Evolutionary conservation across 2,888 invertebrate genomes (phyloP).

Genomic region (Coremacera marginata): DNA sequence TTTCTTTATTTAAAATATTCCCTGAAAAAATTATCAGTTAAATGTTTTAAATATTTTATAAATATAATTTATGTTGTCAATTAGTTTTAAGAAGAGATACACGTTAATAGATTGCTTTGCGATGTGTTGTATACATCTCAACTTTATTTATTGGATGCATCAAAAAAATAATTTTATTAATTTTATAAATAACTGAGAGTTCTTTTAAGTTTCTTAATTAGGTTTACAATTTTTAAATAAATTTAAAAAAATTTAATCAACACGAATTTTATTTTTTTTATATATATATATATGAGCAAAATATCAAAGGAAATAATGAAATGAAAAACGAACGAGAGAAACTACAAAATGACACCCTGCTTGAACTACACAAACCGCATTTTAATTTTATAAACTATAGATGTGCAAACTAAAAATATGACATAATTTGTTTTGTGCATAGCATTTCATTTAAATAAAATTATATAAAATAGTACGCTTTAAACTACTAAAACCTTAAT

Average conservation of each 20-base stretch:
- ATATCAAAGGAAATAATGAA: neutral
- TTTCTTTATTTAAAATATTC: conserved; percentile 30
- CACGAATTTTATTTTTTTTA: neutral
- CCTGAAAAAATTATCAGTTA: conserved; percentile 35
- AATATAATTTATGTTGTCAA: conserved; percentile 4
- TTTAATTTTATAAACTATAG: conserved; percentile 4
- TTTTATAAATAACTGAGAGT: neutral
- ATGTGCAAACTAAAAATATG: conserved; percentile 11
- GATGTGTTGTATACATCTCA: neutral
- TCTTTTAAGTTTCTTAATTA: neutral
- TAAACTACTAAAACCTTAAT: neutral
- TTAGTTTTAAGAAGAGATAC: conserved; percentile 4
- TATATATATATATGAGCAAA: neutral
- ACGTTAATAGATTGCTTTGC: conserved; percentile 20
- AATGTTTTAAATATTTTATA: conserved; percentile 17
- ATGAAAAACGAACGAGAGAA: neutral
- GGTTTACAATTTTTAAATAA: neutral
- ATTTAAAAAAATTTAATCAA: neutral
- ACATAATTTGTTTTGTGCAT: conserved; percentile 16
- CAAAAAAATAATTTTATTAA: neutral
- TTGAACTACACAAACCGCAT: neutral
- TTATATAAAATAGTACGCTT: conserved; percentile 11
- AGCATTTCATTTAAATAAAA: neutral
- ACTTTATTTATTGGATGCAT: neutral
- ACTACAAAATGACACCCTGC: neutral